Evolutionary conservation across 2,113 vertebrate genomes (phyloP), one percentile per base, ranked within the genome.

Genomic region (Harpagus bidentatus): DNA sequence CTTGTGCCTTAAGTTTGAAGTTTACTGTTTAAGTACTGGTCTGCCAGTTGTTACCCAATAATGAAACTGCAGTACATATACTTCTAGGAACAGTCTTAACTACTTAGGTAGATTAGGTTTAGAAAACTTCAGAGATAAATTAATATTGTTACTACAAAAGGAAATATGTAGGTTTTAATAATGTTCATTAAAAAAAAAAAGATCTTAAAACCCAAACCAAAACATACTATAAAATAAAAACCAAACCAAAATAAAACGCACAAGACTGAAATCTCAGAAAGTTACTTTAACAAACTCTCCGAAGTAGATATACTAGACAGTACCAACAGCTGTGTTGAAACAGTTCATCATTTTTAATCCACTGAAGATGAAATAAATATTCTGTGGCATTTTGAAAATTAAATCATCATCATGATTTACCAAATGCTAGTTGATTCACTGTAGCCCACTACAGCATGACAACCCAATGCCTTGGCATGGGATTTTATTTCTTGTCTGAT

Each of bases 401-500:
- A 96, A 94, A 89, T 56, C 63, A 82, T 90, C 71, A 58, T 93
- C 55, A 58, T 88, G 61, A 98, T 98, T 98, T 98, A 99, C 99
- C 99, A 99, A 98, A 99, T 99, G 98, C 99, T 99, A 53, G 99
- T 99, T 96, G 98, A 99, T 98, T 99, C 99, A 88, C 99, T 99
- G 98, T 99, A 99, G 90, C 99, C 99, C 90, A 99, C 98, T 80
- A 99, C 99, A 85, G 99, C 99, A 86, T 99, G 99, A 97, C 99
- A 99, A 95, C 99, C 99, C 85, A 99, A 98, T 85, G 99, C 99
- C 98, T 99, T 99, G 97, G 99, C 99, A 96, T 99, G 99, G 92
- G 99, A 99, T 98, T 99, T 99, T 97, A 99, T 99, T 98, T 99
- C 99, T 98, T 99, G 99, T 97, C 99, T 98, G 94, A 99, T 99